Evolutionary conservation across 2,888 invertebrate species (phyloP).

Genomic region (Zhuqinia jingwanae): DNA sequence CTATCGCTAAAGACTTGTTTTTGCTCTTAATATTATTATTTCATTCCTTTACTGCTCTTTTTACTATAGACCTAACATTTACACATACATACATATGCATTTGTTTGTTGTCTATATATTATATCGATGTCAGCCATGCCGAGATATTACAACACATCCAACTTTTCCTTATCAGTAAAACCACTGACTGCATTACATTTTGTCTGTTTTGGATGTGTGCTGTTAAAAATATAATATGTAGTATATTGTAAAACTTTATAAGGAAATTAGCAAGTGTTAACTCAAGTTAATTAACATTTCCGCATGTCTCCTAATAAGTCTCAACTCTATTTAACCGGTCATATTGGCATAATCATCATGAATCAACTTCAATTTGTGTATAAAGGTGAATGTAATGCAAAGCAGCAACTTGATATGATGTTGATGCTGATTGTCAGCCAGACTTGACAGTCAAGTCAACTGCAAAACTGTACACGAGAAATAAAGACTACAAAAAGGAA

Average conservation of each 20-base stretch:
- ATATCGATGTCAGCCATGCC: no score
- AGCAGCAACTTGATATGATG: not conserved
- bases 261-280: constrained; percentile 49
- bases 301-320: constrained; percentile 39
- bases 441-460: no score
- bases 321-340: constrained; percentile 14
- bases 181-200: not conserved
- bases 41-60: no score
- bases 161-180: constrained; percentile 42
- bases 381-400: not conserved
- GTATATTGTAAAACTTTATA: constrained; percentile 34
- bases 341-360: not conserved
- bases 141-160: no score
- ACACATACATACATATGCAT: not conserved
- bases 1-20: no score
- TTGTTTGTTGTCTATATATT: not conserved
- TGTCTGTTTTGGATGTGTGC: not conserved
- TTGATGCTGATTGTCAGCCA: no score
- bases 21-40: no score
- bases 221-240: not conserved
- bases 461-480: no score
- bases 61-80: no score
- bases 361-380: not conserved
- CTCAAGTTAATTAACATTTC: constrained; percentile 56
- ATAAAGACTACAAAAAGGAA: no score